phyloP scores from a whole-genome alignment of 92 coral and sea anemone genomes.

The Paragorgia papillata region DNA sequence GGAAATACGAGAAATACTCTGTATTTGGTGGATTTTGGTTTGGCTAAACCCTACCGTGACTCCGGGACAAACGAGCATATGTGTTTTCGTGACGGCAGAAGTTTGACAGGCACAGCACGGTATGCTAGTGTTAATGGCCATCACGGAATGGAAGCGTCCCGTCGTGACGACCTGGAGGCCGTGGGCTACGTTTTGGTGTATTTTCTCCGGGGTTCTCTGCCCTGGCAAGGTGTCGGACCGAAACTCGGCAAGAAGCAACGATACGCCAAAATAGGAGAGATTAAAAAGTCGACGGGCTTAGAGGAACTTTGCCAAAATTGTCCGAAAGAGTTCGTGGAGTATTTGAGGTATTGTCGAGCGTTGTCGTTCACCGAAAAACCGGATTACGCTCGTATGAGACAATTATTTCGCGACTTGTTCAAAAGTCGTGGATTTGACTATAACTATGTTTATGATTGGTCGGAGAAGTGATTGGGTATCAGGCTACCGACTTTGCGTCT shows the following conservation, averaged over 20 bases:
- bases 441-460: constrained; percentile 71
- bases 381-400: constrained; percentile 62
- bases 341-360: constrained; percentile 64
- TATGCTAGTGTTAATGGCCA: constrained; percentile 74
- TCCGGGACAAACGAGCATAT: constrained; percentile 60
- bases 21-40: constrained; percentile 75
- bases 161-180: constrained; percentile 74
- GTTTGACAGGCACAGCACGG: constrained; percentile 72
- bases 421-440: constrained; percentile 44
- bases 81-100: constrained; percentile 62
- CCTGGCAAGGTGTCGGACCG: constrained; percentile 78
- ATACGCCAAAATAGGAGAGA: constrained; percentile 55
- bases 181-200: constrained; percentile 72
- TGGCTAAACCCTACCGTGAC: constrained; percentile 72
- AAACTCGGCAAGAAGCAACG: constrained; percentile 56
- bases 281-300: constrained; percentile 51
- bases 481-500: too few species aligned
- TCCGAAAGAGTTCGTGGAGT: constrained; percentile 65
- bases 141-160: constrained; percentile 76
- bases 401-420: constrained; percentile 56
- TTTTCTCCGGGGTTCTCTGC: constrained; percentile 68
- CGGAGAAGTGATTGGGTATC: too few species aligned
- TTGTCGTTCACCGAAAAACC: constrained; percentile 70
- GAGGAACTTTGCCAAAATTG: constrained; percentile 61
- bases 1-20: constrained; percentile 55